Percentiles rank a stretch among this genome's conserved stretches.
These are phyloP conservation scores for Ophion obscuratus DNA, from an alignment of 2,888 invertebrate genomes.

Conservation along the genomic window DNA sequence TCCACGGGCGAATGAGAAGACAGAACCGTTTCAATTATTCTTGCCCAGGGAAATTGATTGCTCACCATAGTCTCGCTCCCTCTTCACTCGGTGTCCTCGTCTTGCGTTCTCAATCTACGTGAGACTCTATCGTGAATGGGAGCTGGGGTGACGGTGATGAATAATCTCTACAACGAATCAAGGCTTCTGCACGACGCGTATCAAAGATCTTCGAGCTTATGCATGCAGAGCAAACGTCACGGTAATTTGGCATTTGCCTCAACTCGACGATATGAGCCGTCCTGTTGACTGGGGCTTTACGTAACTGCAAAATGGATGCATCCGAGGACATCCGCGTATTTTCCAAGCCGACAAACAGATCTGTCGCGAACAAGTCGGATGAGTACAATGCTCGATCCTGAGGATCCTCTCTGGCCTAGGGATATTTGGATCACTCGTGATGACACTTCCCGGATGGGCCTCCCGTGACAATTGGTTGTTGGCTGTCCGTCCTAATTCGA, in stretches of 20 bases:
- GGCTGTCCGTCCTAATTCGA: neutral
- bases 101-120: conserved; percentile 36
- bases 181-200: neutral
- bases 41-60: conserved; percentile 55
- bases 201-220: no score
- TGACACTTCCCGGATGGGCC: neutral
- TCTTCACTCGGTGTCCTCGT: conserved; percentile 6
- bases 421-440: neutral
- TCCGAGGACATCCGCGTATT: conserved; percentile 7
- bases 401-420: neutral
- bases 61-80: conserved; percentile 28
- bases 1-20: conserved; percentile 49
- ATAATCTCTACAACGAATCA: conserved; percentile 40
- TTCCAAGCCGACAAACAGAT: conserved; percentile 38
- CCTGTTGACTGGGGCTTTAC: no score
- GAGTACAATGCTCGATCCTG: conserved; percentile 6
- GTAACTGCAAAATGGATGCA: no score
- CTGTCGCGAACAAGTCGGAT: conserved; percentile 36
- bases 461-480: neutral
- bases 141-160: conserved; percentile 35
- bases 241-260: neutral
- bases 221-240: neutral
- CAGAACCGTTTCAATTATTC: conserved; percentile 60
- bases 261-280: neutral
- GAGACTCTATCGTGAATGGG: conserved; percentile 39